Base-by-base conservation (phyloP, 1,140 invertebrate genomes). In the Drosophila funebris region DNA sequence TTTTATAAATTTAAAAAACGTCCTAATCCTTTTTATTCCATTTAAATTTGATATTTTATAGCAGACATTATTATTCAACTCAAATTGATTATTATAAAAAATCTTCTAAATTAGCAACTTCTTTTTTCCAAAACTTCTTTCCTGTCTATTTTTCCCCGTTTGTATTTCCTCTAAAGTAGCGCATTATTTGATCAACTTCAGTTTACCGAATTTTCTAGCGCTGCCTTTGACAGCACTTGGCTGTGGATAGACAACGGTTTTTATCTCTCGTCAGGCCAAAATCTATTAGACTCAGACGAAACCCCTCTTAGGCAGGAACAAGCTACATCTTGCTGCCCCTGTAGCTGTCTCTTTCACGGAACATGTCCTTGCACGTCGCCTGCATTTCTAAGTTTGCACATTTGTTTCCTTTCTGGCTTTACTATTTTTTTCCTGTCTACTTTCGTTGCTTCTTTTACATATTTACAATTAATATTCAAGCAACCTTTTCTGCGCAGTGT, bases 401-500 rank as follows among this genome's bases (percentile, higher is more conserved):
- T 85, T 85, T 83, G 83, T 88, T 83, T 77, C 81, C 64, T 52
- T 68, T 68, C 46, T 46, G 18, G 14, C 13, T 60, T 46, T 37
- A 4, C 8, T 36, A 53, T 62, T 44, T 57, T 76, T 73, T 62
- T n/a, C 36, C 37, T 46, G 16, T 14, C 36, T 18, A n/a, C 16
- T 18, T 14, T 57, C n/a, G 31, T 29, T 14, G 24, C 16, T 16
- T 46, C 22, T 29, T 77, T 73, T 70, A 82, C 75, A 88, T 78
- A 88, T 88, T 68, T 52, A 88, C 83, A 88, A 87, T 87, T 87
- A 87, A 87, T 87, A 87, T 87, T 87, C 83, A 88, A 88, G 83
- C 83, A 88, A 88, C 78, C 83, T 78, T 82, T 27, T 78, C 56
- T 67, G 64, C 56, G 50, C 57, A 74, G 57, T 70, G 72, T 62